Percentiles rank a stretch among this genome's conserved stretches.
Conservation (phyloP, 2,113 vertebrate species). For the Hiodon tergisus region DNA sequence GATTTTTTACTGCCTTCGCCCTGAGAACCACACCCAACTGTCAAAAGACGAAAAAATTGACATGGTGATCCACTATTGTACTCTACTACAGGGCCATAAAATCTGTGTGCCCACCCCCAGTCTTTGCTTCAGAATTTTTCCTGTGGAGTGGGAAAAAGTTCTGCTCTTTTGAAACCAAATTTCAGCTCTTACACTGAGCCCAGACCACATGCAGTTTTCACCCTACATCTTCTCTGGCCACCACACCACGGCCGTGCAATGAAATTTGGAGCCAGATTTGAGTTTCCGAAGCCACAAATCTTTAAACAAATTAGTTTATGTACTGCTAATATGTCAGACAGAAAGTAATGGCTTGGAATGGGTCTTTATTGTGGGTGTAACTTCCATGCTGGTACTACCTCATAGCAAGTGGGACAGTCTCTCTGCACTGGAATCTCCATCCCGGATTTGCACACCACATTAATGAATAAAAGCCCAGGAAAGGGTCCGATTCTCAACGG, state of each 20-base stretch:
- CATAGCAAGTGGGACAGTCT: slow-evolving; percentile 12
- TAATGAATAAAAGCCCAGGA: slow-evolving; percentile 3
- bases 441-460: slow-evolving; percentile 19
- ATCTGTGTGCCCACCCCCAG: not conserved
- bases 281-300: slow-evolving; percentile 61
- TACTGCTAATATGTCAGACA: slow-evolving; percentile 59
- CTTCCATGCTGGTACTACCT: slow-evolving; percentile 25
- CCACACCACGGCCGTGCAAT: slow-evolving; percentile 45
- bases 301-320: slow-evolving; percentile 62
- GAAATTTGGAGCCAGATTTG: slow-evolving; percentile 48
- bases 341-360: slow-evolving; percentile 43
- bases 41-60: slow-evolving; percentile 41
- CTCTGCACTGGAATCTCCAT: too few relatives aligned
- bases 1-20: slow-evolving; percentile 46
- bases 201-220: slow-evolving; percentile 55
- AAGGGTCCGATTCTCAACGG: not conserved
- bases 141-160: not conserved
- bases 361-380: slow-evolving; percentile 42
- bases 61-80: not conserved
- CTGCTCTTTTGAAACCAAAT: slow-evolving; percentile 25
- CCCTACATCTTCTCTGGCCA: slow-evolving; percentile 45
- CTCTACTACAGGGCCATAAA: not conserved
- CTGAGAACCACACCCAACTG: slow-evolving; percentile 39
- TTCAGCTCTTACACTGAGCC: slow-evolving; percentile 31
- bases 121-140: not conserved